Base-by-base conservation (phyloP, 2,888 invertebrate species). In the Bombyx huttoni region DNA sequence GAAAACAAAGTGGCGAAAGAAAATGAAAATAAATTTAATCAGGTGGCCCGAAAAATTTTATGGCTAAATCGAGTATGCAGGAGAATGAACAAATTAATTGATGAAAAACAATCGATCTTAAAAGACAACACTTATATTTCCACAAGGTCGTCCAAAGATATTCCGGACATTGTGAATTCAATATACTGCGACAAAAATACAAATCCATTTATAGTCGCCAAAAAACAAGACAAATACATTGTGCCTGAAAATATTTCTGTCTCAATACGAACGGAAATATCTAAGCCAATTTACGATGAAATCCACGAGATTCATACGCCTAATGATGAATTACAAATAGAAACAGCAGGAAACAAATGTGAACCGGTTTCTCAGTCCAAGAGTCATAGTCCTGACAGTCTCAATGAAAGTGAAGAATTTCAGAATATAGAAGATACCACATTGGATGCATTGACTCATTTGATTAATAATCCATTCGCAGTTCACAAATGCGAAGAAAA, bases 161-260 rank as follows among this genome's bases (percentile, higher is more conserved):
- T 89, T 52, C 89, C 89, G 13, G 89, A 89, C 58, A 75, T 89
- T 52, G 81, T 89, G 1, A 88, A 89, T 65, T 89, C 89, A 24
- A 88, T 88, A 3, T 70, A 84, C 13, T 70, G 58, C 50, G 87
- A 87, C 45, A 57, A 61, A 0, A 71, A 69, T 51, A 48, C 59
- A 14, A 78, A 73, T 58, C 60, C 71, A 6, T 78, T 73, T 54
- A 56, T 67, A 47, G 55, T 71, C 53, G 49, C 68, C 47, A 76
- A 81, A 53, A 67, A 67, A 51, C 60, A 72, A 52, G 74, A 81
- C 54, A 81, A 78, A 61, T 70, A 78, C 46, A 83, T 86, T 46
- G 73, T 85, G 52, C 86, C 86, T 10, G 78, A 83, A 70, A 80
- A 63, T 57, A 79, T 86, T 59, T 75, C 80, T 7, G 83, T 85